Evolutionary conservation across 2,888 invertebrate species (phyloP), one percentile per base, ranked within the genome.

Genomic region (Brachylomia viminalis): DNA sequence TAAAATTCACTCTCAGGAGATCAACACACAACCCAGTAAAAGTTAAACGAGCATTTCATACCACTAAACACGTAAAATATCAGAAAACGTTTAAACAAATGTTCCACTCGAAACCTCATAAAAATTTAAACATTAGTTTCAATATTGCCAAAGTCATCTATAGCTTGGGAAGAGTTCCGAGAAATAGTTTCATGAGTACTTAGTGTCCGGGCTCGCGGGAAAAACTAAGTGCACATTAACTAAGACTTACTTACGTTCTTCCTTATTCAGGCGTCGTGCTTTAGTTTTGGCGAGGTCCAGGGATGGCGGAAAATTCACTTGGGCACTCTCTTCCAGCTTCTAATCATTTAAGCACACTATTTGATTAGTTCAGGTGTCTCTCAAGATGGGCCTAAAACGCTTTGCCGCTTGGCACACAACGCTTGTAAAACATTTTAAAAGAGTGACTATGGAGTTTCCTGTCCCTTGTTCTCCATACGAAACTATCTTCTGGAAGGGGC

Each of bases 211-310:
- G 47, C 47, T 66, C 42, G 49, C 65, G 56, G 70, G 75, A 81
- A 78, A 80, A 85, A 69, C 68, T 67, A 75, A 85, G 80, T 76
- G 77, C 70, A 76, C 77, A 86, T 84, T 77, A 86, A 82, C 72
- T 67, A 73, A 79, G 72, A 84, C 72, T 77, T 87, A 74, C 42
- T 80, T 42, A 58, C 38, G 64, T 45, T 72, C 54, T 80, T 72
- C 71, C 75, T 77, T 66, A 49, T 66, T 69, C n/a, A 13, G 49
- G 33, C 49, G 61, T 42, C 58, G 27, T 38, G 38, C 5, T 78
- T 72, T 33, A 72, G 64, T 84, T 74, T 59, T 47, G 30, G 17
- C 10, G 23, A 45, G 15, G 33, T 56, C 0, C n/a, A 84, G 58
- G 70, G 66, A 47, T 79, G 62, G 38, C 27, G 17, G 6, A 45